Percentiles rank a stretch among this genome's conserved stretches.
Conservation (phyloP, 1,140 invertebrate genomes). For the Leptinotarsa defecta region DNA sequence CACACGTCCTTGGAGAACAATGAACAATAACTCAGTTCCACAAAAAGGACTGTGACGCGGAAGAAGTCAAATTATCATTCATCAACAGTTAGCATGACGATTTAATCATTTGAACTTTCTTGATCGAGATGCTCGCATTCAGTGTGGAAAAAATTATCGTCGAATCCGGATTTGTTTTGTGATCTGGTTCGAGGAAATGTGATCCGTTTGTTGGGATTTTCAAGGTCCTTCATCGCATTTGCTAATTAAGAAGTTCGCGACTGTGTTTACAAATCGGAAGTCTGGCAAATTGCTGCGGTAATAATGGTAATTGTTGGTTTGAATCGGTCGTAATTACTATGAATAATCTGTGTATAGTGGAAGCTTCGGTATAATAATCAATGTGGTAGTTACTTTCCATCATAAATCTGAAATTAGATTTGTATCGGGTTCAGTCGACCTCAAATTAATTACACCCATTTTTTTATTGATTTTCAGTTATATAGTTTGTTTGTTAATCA, state of each 20-base stretch:
- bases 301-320: constrained; percentile 3
- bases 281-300: background rate
- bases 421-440: no score
- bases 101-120: background rate
- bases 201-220: background rate
- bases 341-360: no score
- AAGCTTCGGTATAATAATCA: no score
- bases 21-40: background rate
- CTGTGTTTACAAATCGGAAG: constrained; percentile 5
- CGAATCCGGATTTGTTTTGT: background rate
- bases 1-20: constrained; percentile 5
- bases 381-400: no score
- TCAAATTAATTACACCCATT: no score
- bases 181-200: constrained; percentile 2
- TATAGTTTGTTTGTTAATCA: no score
- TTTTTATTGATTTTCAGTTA: no score
- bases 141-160: background rate
- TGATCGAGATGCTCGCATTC: background rate
- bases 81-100: background rate
- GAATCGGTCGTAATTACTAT: background rate
- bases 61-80: background rate
- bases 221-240: background rate
- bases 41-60: background rate
- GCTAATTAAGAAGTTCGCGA: constrained; percentile 3
- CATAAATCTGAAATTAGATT: no score